Conservation (phyloP, 2,888 invertebrate species). For the Drosophila mimica region DNA sequence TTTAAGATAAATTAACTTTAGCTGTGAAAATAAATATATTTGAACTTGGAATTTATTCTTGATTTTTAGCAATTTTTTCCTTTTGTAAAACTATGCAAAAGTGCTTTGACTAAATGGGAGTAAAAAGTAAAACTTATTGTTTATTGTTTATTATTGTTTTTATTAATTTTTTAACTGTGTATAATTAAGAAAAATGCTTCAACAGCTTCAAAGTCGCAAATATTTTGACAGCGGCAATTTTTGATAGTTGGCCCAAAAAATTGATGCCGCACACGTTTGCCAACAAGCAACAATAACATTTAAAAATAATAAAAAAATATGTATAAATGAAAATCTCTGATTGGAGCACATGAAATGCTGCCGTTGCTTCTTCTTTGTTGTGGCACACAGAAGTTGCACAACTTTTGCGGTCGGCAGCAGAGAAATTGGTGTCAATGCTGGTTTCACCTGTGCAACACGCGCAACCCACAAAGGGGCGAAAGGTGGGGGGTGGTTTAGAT, state of each 20-base stretch:
- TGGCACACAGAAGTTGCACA: constrained; percentile 36
- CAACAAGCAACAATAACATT: constrained; percentile 14
- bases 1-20: not conserved
- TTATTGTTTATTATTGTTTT: too few relatives aligned
- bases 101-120: too few relatives aligned
- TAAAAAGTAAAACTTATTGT: not conserved
- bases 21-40: not conserved
- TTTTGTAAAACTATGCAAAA: too few relatives aligned
- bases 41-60: not conserved
- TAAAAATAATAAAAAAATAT: constrained; percentile 27
- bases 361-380: constrained; percentile 13
- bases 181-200: constrained; percentile 11
- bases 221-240: constrained; percentile 49
- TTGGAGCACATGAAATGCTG: not conserved
- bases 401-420: constrained; percentile 19
- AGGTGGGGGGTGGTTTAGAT: constrained; percentile 24
- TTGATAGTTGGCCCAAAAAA: constrained; percentile 25
- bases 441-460: constrained; percentile 73
- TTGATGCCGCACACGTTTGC: constrained; percentile 40
- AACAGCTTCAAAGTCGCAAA: constrained; percentile 34
- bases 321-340: not conserved
- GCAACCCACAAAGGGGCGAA: constrained; percentile 20
- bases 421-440: constrained; percentile 51
- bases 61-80: too few relatives aligned
- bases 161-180: not conserved